phyloP scores from a whole-genome alignment of 2,888 invertebrate genomes.

The Megalurothrips usitatus region DNA sequence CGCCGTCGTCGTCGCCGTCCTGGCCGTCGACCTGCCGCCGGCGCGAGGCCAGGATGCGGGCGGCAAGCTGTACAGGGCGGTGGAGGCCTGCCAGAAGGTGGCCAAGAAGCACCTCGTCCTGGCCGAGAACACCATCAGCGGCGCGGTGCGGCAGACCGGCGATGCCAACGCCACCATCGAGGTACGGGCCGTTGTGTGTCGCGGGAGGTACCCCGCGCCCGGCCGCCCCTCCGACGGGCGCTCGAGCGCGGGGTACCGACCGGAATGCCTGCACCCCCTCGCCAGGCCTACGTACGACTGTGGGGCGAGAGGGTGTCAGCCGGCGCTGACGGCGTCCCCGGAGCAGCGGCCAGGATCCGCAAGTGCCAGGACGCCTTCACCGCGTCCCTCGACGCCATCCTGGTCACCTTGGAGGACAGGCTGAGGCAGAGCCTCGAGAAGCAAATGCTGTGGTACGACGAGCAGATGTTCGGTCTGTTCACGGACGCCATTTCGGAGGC shows the following conservation, averaged over 20 bases:
- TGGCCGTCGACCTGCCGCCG: not conserved
- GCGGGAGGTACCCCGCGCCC: no score
- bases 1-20: not conserved
- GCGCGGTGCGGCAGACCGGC: not conserved
- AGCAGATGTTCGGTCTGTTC: not conserved
- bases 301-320: not conserved
- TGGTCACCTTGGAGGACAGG: not conserved
- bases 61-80: not conserved
- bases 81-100: conserved; percentile 10
- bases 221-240: no score
- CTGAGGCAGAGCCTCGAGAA: not conserved
- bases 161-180: not conserved
- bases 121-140: not conserved
- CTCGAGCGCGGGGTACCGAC: no score
- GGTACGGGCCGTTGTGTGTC: not conserved
- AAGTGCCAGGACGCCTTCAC: not conserved
- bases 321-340: not conserved
- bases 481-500: not conserved
- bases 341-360: not conserved
- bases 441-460: not conserved
- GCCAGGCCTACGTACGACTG: not conserved
- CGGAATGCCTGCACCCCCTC: not conserved
- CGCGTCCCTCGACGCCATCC: not conserved
- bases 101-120: not conserved
- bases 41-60: not conserved